These are phyloP conservation scores for Aurelia sp. DNA, from an alignment of 30 jellyfish, hydroid and myxozoan genomes.

Conservation along the genomic window DNA sequence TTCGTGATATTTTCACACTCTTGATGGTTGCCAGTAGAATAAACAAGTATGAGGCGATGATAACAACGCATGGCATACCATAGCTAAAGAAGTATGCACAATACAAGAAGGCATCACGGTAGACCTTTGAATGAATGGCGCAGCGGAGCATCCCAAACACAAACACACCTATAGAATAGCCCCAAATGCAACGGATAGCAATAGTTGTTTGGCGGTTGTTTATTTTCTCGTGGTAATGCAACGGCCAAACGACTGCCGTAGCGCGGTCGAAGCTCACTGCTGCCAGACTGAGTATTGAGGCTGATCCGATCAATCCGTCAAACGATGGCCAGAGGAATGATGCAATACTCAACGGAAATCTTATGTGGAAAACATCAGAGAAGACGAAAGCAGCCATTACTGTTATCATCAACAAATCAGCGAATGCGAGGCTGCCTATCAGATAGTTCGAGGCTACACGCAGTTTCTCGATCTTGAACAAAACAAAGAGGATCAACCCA, in stretches of 20 bases:
- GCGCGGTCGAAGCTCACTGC: constrained; percentile 91
- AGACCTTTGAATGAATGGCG: constrained; percentile 25
- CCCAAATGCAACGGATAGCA: constrained; percentile 67
- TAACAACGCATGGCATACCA: constrained; percentile 53
- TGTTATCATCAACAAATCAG: constrained; percentile 75
- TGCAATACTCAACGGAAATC: constrained; percentile 13
- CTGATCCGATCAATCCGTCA: constrained; percentile 77
- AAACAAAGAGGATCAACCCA: constrained; percentile 57
- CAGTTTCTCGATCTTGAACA: constrained; percentile 47
- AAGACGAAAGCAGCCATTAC: constrained; percentile 57
- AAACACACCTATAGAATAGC: constrained; percentile 38
- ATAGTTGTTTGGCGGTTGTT: constrained; percentile 10
- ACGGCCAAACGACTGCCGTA: constrained; percentile 76
- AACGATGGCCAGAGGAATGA: constrained; percentile 62
- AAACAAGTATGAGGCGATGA: constrained; percentile 41
- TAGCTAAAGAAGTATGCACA: constrained; percentile 44
- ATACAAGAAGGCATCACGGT: constrained; percentile 23
- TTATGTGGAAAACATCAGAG: constrained; percentile 42
- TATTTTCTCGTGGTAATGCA: constrained; percentile 45
- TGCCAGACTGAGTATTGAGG: constrained; percentile 79
- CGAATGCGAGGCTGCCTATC: constrained; percentile 73
- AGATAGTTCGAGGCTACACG: constrained; percentile 76
- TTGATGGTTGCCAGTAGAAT: constrained; percentile 46
- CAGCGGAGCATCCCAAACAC: constrained; percentile 53
- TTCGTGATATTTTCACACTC: constrained; percentile 43